A percentile compares a stretch with the other conserved stretches of the same genome.
Evolutionary conservation across 2,113 vertebrate species (phyloP).

Genomic region (Chroicocephalus ridibundus): DNA sequence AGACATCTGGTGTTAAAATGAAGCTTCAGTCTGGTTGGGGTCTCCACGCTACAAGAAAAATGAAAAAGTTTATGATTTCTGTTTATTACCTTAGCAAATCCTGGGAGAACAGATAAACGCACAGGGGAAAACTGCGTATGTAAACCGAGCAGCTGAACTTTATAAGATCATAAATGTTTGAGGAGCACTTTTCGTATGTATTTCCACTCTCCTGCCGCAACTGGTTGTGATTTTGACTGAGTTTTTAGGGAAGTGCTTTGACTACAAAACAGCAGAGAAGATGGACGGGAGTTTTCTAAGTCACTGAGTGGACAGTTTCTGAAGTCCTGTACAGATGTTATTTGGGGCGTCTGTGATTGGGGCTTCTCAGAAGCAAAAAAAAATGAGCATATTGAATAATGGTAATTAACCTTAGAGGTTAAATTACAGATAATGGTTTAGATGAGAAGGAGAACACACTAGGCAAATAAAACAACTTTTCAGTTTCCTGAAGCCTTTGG

Average conservation of each 20-base stretch:
- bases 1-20: background rate
- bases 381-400: background rate
- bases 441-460: background rate
- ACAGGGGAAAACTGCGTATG: background rate
- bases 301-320: background rate
- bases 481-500: background rate
- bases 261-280: background rate
- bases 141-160: background rate
- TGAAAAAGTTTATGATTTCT: background rate
- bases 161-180: background rate
- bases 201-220: background rate
- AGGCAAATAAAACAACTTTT: background rate
- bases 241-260: background rate
- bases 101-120: background rate
- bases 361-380: background rate
- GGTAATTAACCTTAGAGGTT: background rate
- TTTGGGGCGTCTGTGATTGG: background rate
- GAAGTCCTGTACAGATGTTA: background rate
- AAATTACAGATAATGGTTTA: background rate
- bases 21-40: background rate
- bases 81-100: background rate
- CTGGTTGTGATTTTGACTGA: background rate
- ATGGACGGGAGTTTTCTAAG: background rate
- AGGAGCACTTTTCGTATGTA: background rate
- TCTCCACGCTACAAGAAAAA: background rate